Conservation (phyloP, 1,140 invertebrate species). For the Meloidogyne floridensis region DNA sequence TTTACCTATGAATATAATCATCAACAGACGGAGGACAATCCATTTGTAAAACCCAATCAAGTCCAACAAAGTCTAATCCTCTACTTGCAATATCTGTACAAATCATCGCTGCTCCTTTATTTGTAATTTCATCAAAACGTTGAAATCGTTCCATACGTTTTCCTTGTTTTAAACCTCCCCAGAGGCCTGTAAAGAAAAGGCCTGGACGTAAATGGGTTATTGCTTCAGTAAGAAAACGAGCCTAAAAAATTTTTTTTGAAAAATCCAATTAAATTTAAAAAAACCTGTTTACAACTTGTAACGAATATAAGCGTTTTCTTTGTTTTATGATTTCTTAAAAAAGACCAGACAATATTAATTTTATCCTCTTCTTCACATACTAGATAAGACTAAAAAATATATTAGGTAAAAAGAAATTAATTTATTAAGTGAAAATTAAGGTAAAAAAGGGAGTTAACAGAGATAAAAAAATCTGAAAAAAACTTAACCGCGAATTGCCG, state of each 20-base stretch:
- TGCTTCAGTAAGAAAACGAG: conserved; percentile 85
- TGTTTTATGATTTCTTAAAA: conserved; percentile 87
- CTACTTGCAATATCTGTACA: conserved; percentile 94
- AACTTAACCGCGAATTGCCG: too few species aligned
- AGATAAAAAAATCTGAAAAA: neutral
- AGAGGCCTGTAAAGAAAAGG: conserved; percentile 80
- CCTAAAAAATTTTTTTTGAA: conserved; percentile 68
- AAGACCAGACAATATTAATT: conserved; percentile 87
- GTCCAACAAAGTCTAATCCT: conserved; percentile 90
- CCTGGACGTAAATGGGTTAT: conserved; percentile 85
- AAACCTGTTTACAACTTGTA: conserved; percentile 88
- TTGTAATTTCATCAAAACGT: conserved; percentile 82
- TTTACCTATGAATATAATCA: conserved; percentile 83
- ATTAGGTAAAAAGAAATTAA: neutral
- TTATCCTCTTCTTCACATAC: conserved; percentile 88
- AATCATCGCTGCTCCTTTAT: conserved; percentile 78
- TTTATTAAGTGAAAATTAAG: neutral
- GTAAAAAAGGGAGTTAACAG: neutral
- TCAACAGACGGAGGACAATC: conserved; percentile 94
- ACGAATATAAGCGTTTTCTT: conserved; percentile 92
- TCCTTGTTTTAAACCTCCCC: conserved; percentile 87
- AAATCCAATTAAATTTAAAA: conserved; percentile 29
- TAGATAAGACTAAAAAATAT: conserved; percentile 78
- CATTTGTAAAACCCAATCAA: conserved; percentile 96
- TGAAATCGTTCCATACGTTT: conserved; percentile 86